Evolutionary conservation across 2,888 invertebrate species (phyloP).

Genomic region (Mimas tiliae): DNA sequence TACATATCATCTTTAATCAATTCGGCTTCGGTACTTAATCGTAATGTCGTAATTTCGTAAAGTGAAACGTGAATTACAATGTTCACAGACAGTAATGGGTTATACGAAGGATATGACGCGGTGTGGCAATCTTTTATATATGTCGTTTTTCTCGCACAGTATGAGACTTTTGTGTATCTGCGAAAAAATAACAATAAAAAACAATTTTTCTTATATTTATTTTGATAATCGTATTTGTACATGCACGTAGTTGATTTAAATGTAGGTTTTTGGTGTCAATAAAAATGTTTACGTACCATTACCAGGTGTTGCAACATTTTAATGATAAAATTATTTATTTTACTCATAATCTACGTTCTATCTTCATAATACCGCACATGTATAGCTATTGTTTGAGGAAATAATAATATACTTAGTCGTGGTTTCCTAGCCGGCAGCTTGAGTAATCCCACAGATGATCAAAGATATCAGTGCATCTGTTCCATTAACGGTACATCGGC

Average conservation of each 20-base stretch:
- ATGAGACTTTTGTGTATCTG: constrained; percentile 26
- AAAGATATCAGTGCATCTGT: constrained; percentile 66
- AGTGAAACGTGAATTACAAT: constrained; percentile 50
- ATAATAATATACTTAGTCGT: constrained; percentile 6
- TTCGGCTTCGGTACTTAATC: constrained; percentile 41
- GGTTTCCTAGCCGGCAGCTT: background rate
- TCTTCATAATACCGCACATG: background rate
- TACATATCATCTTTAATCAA: constrained; percentile 45
- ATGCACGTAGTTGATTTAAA: background rate
- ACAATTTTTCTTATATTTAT: constrained; percentile 4
- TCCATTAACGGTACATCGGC: constrained; percentile 47
- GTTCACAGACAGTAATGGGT: constrained; percentile 47
- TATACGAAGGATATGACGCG: constrained; percentile 43
- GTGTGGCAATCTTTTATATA: constrained; percentile 44
- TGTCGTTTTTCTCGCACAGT: constrained; percentile 39
- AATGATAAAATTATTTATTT: background rate
- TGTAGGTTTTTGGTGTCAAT: background rate
- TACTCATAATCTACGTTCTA: background rate
- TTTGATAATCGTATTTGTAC: background rate
- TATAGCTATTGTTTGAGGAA: constrained; percentile 14
- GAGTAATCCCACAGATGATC: constrained; percentile 50
- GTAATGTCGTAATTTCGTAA: constrained; percentile 38
- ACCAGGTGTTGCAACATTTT: background rate
- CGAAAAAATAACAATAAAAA: constrained; percentile 17
- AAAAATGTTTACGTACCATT: background rate